phyloP scores from a whole-genome alignment of 2,797 vertebrate genomes.

The Hoplostethus mediterraneus region DNA sequence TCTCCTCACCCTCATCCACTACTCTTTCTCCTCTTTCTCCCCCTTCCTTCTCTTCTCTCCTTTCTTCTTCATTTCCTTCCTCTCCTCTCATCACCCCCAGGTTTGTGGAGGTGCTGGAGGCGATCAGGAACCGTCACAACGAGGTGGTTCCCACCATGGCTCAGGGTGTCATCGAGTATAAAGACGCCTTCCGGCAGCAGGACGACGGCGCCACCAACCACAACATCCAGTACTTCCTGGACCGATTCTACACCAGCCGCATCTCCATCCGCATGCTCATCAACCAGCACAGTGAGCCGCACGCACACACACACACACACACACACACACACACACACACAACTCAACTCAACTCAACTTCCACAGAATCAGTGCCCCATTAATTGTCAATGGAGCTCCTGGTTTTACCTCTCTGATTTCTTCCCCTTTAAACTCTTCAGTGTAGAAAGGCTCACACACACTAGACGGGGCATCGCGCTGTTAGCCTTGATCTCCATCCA shows the following conservation, averaged over 20 bases:
- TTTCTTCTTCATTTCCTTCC: too few relatives aligned
- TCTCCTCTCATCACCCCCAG: slow-evolving; percentile 59
- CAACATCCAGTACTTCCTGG: slow-evolving; percentile 93
- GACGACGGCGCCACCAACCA: slow-evolving; percentile 89
- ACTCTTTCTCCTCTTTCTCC: too few relatives aligned
- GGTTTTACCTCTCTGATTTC: too few relatives aligned
- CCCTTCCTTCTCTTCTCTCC: too few relatives aligned
- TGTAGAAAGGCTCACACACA: too few relatives aligned
- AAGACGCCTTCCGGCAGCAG: slow-evolving; percentile 83
- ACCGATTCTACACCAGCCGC: slow-evolving; percentile 94
- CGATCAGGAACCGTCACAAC: slow-evolving; percentile 91
- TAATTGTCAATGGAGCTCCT: too few relatives aligned
- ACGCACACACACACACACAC: slow-evolving; percentile 1
- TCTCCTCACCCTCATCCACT: too few relatives aligned
- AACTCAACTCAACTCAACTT: not conserved
- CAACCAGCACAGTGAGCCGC: slow-evolving; percentile 90
- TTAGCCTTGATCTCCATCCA: too few relatives aligned
- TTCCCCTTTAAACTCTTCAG: too few relatives aligned
- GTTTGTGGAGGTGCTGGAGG: slow-evolving; percentile 87
- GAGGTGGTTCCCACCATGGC: slow-evolving; percentile 94
- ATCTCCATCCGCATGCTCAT: slow-evolving; percentile 95
- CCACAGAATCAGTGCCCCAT: too few relatives aligned
- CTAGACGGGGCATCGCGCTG: too few relatives aligned
- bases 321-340: slow-evolving; percentile 8
- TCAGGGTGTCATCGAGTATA: slow-evolving; percentile 90